Percentiles rank a stretch among this genome's conserved stretches.
Conservation (phyloP, 2,888 invertebrate species). For the Ormyrus pomaceus region DNA sequence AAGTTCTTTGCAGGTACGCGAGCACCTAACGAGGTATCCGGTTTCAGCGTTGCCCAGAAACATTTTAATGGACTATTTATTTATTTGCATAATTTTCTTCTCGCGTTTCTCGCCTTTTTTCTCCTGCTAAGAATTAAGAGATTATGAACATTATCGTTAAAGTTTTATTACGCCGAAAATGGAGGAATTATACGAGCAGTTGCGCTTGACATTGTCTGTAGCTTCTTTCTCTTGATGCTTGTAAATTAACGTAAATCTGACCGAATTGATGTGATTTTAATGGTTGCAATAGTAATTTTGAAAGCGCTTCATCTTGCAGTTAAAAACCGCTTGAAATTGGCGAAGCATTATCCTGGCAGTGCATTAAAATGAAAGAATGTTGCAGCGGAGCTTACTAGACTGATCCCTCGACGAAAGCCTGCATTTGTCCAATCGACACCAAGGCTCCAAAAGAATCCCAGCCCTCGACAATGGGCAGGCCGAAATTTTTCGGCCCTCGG, state of each 20-base stretch:
- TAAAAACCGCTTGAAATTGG: too few species aligned
- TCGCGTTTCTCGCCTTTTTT: constrained; percentile 17
- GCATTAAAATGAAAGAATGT: too few species aligned
- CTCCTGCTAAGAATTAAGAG: constrained; percentile 18
- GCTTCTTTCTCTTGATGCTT: too few species aligned
- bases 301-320: too few species aligned
- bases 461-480: too few species aligned
- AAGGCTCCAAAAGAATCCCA: too few species aligned
- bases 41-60: not conserved
- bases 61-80: constrained; percentile 41
- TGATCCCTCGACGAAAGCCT: too few species aligned
- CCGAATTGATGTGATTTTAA: constrained; percentile 29
- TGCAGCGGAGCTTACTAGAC: too few species aligned
- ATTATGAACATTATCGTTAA: not conserved
- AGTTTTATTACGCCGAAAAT: constrained; percentile 8
- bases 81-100: constrained; percentile 47
- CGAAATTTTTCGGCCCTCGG: not conserved
- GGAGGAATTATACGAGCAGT: constrained; percentile 12
- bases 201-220: constrained; percentile 13
- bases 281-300: not conserved
- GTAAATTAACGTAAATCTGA: too few species aligned
- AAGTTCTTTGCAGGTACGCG: not conserved
- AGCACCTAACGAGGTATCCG: constrained; percentile 29
- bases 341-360: too few species aligned
- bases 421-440: too few species aligned